Evolutionary conservation across 2,888 invertebrate genomes (phyloP).

Genomic region (Argynnis bischoffii): DNA sequence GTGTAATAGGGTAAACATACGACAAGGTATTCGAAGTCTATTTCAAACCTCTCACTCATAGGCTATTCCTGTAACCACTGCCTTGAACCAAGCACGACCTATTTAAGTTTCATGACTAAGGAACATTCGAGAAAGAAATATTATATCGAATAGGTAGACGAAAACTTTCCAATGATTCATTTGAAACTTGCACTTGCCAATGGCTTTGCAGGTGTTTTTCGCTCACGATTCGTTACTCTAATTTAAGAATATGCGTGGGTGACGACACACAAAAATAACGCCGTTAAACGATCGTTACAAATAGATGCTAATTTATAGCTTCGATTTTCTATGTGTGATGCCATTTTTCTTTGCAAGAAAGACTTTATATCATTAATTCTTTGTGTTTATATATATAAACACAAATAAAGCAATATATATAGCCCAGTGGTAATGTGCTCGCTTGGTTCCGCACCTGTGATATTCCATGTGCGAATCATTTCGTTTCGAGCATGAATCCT

Average conservation of each 20-base stretch:
- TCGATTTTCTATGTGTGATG: not conserved
- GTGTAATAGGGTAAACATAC: constrained; percentile 46
- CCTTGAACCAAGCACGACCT: constrained; percentile 76
- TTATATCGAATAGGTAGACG: constrained; percentile 13
- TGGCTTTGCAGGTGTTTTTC: constrained; percentile 31
- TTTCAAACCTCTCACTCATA: constrained; percentile 68
- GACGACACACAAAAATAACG: constrained; percentile 18
- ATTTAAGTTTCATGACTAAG: constrained; percentile 63
- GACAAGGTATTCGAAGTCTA: constrained; percentile 58
- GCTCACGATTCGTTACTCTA: constrained; percentile 26
- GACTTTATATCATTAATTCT: too few species aligned
- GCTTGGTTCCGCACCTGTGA: too few species aligned
- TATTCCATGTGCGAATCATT: too few species aligned
- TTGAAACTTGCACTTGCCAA: constrained; percentile 19
- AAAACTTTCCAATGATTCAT: constrained; percentile 35
- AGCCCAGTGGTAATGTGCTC: too few species aligned
- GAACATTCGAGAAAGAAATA: constrained; percentile 51
- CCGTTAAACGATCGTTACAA: constrained; percentile 36
- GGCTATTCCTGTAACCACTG: constrained; percentile 65
- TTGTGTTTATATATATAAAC: too few species aligned
- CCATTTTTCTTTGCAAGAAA: not conserved
- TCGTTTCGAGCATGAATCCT: too few species aligned
- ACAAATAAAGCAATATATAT: too few species aligned
- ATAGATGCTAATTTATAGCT: constrained; percentile 32
- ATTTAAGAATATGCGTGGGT: constrained; percentile 31